Conservation (phyloP, 2,113 vertebrate species). For the Lontra canadensis region DNA sequence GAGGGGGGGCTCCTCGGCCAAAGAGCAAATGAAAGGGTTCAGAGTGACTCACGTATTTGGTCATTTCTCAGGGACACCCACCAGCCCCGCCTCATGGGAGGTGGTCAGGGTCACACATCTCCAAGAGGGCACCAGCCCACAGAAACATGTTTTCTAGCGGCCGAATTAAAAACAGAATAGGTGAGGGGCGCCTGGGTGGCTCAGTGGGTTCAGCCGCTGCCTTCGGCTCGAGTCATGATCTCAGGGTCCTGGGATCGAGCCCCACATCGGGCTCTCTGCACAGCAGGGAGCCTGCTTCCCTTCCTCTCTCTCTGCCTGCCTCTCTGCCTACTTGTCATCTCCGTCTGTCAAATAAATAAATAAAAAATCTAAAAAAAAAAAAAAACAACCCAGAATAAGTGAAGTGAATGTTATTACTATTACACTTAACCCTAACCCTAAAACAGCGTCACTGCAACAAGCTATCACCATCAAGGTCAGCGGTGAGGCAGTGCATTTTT, state of each 20-base stretch:
- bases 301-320: too few relatives aligned
- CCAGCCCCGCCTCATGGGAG: background rate
- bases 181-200: too few relatives aligned
- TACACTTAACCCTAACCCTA: fast-evolving
- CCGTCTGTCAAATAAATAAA: too few relatives aligned
- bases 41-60: background rate
- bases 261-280: too few relatives aligned
- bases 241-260: too few relatives aligned
- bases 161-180: too few relatives aligned
- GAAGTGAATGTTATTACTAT: background rate
- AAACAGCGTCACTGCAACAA: fast-evolving
- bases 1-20: background rate
- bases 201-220: too few relatives aligned
- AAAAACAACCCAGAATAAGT: too few relatives aligned
- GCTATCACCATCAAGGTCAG: fast-evolving
- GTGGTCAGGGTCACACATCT: background rate
- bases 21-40: background rate
- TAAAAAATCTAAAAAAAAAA: too few relatives aligned
- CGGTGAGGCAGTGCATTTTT: fast-evolving
- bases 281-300: too few relatives aligned
- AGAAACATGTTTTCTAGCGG: background rate
- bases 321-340: too few relatives aligned
- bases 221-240: too few relatives aligned
- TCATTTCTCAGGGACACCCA: background rate
- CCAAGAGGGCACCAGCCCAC: fast-evolving